Evolutionary conservation across 30 jellyfish, hydroid and myxozoan species (phyloP).

Genomic region (Turritopsis dohrnii): DNA sequence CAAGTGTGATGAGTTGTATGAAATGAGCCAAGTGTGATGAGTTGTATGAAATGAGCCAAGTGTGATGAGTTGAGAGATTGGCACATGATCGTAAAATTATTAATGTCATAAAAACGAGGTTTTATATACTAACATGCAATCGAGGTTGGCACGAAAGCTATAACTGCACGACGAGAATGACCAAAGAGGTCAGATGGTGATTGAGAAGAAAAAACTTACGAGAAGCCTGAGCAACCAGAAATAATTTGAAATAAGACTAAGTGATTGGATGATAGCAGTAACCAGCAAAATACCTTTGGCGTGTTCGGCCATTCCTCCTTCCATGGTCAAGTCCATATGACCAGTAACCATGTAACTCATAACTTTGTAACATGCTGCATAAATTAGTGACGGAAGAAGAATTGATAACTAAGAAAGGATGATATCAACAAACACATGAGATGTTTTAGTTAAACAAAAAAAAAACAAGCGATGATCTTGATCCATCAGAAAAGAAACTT

Average conservation of each 20-base stretch:
- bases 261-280: conserved; percentile 61
- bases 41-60: background rate
- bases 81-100: no score
- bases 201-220: conserved; percentile 60
- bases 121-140: no score
- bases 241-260: conserved; percentile 57
- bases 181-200: no score
- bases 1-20: background rate
- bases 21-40: background rate
- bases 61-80: background rate
- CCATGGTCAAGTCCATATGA: conserved; percentile 72
- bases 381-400: conserved; percentile 32
- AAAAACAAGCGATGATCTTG: no score
- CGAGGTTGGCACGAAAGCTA: no score
- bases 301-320: conserved; percentile 92
- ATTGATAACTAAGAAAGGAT: conserved; percentile 35
- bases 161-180: no score
- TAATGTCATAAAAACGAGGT: no score
- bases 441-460: no score
- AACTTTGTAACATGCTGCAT: conserved; percentile 52
- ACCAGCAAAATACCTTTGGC: conserved; percentile 71
- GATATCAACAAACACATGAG: no score
- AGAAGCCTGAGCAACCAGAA: conserved; percentile 56
- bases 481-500: no score
- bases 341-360: conserved; percentile 62